A percentile compares a stretch with the other conserved stretches of the same genome.
phyloP scores from a whole-genome alignment of 2,797 vertebrate genomes.

The Tokudaia muenninki region DNA sequence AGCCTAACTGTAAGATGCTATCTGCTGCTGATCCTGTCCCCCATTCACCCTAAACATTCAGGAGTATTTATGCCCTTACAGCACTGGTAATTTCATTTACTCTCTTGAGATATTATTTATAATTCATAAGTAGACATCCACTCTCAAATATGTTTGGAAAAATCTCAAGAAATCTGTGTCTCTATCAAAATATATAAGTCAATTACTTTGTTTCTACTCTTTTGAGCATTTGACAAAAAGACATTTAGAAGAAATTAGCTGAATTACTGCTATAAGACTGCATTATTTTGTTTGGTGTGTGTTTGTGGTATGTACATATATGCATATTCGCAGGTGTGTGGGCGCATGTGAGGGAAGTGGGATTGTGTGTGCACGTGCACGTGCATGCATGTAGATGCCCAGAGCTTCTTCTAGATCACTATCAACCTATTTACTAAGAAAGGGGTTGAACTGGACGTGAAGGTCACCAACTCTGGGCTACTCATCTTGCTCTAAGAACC shows the following conservation, averaged over 20 bases:
- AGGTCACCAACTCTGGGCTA: background rate
- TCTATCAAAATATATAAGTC: constrained; percentile 27
- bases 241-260: constrained; percentile 7
- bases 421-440: background rate
- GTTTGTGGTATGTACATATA: background rate
- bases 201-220: background rate
- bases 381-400: background rate
- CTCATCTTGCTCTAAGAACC: background rate
- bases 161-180: constrained; percentile 21
- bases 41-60: background rate
- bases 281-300: background rate
- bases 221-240: background rate
- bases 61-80: background rate
- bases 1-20: background rate
- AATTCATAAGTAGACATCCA: constrained; percentile 11
- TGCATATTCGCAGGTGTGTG: background rate
- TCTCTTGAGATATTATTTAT: background rate
- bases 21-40: background rate
- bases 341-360: background rate
- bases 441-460: background rate
- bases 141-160: constrained; percentile 51
- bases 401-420: background rate
- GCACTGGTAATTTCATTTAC: background rate
- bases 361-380: background rate
- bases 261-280: background rate